Conservation (phyloP, 1,140 invertebrate genomes). For the Zaprionus davidi region DNA sequence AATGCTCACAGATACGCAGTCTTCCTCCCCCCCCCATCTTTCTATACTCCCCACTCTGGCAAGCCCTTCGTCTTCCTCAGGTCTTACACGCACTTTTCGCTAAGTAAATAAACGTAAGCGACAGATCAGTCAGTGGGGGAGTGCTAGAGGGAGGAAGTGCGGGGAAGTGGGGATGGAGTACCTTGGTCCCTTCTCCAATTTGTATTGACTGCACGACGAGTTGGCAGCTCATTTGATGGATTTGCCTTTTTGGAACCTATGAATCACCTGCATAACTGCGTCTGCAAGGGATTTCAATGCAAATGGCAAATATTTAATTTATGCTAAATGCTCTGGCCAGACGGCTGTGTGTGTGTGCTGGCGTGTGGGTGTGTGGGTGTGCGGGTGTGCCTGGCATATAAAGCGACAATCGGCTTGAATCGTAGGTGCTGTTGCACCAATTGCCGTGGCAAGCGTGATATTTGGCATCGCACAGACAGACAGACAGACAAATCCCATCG, state of each 20-base stretch:
- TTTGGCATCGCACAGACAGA: not conserved
- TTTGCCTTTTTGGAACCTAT: conserved; percentile 62
- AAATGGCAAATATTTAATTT: conserved; percentile 57
- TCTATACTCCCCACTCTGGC: not conserved
- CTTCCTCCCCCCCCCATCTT: not conserved
- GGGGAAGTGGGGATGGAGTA: not conserved
- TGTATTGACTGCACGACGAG: conserved; percentile 73
- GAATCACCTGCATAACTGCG: conserved; percentile 65
- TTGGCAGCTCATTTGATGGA: conserved; percentile 81
- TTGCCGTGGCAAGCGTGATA: conserved; percentile 10
- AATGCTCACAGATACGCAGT: conserved; percentile 70
- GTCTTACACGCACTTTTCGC: conserved; percentile 54
- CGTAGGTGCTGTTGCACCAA: conserved; percentile 17
- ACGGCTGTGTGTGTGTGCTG: conserved; percentile 8
- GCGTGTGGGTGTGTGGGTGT: conserved; percentile 9
- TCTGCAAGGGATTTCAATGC: conserved; percentile 26
- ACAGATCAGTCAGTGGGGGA: conserved; percentile 39
- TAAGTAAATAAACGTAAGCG: conserved; percentile 70
- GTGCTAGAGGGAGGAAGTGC: conserved; percentile 15
- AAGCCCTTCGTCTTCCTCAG: not conserved
- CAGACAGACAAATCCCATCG: conserved; percentile 1
- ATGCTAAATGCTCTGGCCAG: conserved; percentile 51
- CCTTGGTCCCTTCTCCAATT: conserved; percentile 36
- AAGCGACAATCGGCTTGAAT: conserved; percentile 26
- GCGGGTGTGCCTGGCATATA: conserved; percentile 54